Evolutionary conservation across 2,113 vertebrate genomes (phyloP).

Genomic region (Solea senegalensis): DNA sequence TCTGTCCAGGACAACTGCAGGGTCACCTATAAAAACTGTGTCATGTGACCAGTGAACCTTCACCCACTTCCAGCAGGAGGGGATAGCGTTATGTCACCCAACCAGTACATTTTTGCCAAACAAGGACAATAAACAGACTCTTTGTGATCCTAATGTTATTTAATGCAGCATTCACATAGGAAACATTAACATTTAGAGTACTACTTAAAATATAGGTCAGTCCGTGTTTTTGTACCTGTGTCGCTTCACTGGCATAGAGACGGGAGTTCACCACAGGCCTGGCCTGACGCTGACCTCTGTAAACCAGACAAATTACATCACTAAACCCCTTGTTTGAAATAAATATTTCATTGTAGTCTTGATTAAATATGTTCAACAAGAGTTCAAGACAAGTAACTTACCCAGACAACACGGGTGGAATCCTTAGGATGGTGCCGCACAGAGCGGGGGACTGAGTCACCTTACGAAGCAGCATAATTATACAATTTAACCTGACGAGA

Average conservation of each 20-base stretch:
- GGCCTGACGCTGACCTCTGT: conserved; percentile 63
- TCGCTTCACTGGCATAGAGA: conserved; percentile 74
- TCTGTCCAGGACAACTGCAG: conserved; percentile 9
- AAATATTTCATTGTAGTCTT: neutral
- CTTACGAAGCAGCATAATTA: conserved; percentile 78
- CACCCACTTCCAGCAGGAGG: conserved; percentile 60
- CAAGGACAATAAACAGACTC: neutral
- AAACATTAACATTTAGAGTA: neutral
- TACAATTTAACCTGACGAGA: neutral
- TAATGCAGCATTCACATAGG: rapidly evolving
- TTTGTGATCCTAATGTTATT: rapidly evolving
- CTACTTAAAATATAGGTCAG: too few relatives aligned
- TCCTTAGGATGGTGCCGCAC: conserved; percentile 64
- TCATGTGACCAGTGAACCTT: conserved; percentile 79
- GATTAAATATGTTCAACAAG: neutral
- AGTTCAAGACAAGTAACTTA: conserved; percentile 30
- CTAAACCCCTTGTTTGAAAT: neutral
- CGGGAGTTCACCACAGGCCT: conserved; percentile 57
- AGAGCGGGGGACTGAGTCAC: conserved; percentile 70
- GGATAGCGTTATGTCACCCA: conserved; percentile 12
- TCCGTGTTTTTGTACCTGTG: conserved; percentile 65
- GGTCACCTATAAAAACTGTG: conserved; percentile 54
- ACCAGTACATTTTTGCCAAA: neutral
- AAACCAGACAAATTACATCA: neutral
- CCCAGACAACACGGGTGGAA: conserved; percentile 58